A percentile compares a stretch with the other conserved stretches of the same genome.
Evolutionary conservation across 1,140 invertebrate genomes (phyloP).

Genomic region (Artemia franciscana): DNA sequence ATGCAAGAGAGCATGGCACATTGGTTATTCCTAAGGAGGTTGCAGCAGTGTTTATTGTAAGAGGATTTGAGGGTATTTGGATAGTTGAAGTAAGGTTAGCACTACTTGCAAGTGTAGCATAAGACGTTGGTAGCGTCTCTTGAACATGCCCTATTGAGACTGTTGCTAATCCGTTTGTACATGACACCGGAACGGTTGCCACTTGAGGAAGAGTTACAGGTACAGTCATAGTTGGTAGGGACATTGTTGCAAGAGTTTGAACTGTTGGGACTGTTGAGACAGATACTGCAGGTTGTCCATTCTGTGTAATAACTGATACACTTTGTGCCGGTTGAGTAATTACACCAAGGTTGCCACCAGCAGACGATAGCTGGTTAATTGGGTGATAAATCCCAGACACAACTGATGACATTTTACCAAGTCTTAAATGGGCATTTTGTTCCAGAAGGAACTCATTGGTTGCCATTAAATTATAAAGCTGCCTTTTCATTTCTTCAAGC

Average conservation of each 20-base stretch:
- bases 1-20: background rate
- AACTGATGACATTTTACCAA: conserved; percentile 31
- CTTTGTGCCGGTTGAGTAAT: background rate
- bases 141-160: conserved; percentile 14
- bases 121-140: conserved; percentile 10
- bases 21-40: background rate
- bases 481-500: conserved; percentile 35
- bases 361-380: conserved; percentile 8
- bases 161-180: background rate
- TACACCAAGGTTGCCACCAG: background rate
- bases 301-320: background rate
- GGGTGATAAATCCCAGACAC: conserved; percentile 15
- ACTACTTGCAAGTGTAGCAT: conserved; percentile 9
- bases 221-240: conserved; percentile 30
- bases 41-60: background rate
- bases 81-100: conserved; percentile 8
- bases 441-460: conserved; percentile 56
- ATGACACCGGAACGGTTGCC: conserved; percentile 15
- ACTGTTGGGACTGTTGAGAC: background rate
- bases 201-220: no score
- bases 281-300: background rate
- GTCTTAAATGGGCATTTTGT: conserved; percentile 48
- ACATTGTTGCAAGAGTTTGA: conserved; percentile 23
- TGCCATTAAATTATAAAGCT: conserved; percentile 41
- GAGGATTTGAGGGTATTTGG: conserved; percentile 15